Conservation (phyloP, 2,113 vertebrate genomes). For the Bufo gargarizans region DNA sequence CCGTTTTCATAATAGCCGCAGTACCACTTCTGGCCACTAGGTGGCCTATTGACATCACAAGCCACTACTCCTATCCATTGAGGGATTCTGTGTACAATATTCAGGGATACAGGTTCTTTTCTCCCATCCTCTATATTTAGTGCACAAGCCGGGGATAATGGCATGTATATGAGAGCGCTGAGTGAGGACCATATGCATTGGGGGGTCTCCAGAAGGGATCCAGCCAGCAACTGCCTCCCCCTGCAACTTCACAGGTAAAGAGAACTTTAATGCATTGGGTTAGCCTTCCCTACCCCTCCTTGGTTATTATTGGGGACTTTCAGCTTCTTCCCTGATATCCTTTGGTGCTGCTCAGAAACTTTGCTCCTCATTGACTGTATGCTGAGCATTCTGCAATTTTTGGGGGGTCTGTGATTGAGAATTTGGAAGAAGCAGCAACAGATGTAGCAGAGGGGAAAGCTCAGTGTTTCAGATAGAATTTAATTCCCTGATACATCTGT, state of each 20-base stretch:
- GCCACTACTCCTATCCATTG: constrained; percentile 1
- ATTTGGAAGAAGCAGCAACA: constrained; percentile 29
- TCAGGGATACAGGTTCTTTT: background rate
- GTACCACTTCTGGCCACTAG: constrained; percentile 25
- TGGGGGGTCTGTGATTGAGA: background rate
- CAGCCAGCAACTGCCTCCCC: background rate
- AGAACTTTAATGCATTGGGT: constrained; percentile 13
- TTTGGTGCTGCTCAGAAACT: background rate
- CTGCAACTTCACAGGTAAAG: constrained; percentile 47
- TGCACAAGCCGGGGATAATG: constrained; percentile 35
- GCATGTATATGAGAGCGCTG: background rate
- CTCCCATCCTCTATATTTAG: constrained; percentile 6
- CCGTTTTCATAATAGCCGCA: background rate
- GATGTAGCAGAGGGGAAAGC: constrained; percentile 31
- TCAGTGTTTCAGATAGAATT: constrained; percentile 40
- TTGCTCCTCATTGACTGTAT: background rate
- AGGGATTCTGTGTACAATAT: constrained; percentile 26
- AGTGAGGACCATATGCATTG: background rate
- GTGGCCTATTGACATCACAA: constrained; percentile 32
- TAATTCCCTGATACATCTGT: constrained; percentile 55
- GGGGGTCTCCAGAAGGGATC: background rate
- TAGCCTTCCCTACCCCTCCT: background rate
- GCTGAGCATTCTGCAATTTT: background rate
- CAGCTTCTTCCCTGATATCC: background rate
- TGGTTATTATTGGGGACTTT: background rate